These are phyloP conservation scores for Cololabis saira DNA, from an alignment of 2,113 vertebrate species.

Conservation along the genomic window DNA sequence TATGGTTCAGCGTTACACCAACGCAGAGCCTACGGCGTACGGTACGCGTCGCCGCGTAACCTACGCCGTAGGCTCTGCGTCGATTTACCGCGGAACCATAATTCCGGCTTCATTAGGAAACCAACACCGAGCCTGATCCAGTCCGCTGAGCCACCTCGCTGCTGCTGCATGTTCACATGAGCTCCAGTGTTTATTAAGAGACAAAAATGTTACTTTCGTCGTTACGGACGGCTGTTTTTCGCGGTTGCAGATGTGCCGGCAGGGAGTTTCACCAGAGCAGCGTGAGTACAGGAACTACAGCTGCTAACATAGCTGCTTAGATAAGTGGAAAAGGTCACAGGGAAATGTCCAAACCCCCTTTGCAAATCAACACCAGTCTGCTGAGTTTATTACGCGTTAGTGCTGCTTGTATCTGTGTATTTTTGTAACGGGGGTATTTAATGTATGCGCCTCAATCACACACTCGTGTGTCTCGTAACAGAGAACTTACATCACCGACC, in stretches of 20 bases:
- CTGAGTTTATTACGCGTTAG: accelerated
- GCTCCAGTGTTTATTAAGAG: accelerated
- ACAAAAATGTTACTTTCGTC: slow-evolving; percentile 66
- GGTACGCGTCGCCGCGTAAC: too few species aligned
- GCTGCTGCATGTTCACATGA: background rate
- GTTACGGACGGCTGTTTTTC: slow-evolving; percentile 57
- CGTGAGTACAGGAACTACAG: slow-evolving; percentile 56
- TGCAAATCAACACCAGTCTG: background rate
- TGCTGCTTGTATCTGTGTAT: background rate
- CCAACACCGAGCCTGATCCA: too few species aligned
- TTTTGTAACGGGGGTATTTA: too few species aligned
- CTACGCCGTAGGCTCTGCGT: too few species aligned
- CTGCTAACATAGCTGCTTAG: slow-evolving; percentile 14
- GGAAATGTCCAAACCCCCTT: background rate
- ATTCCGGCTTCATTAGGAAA: too few species aligned
- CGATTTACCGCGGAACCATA: too few species aligned
- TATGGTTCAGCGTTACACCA: too few species aligned
- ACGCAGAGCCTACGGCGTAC: too few species aligned
- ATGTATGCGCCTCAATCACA: too few species aligned
- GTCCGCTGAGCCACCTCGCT: too few species aligned
- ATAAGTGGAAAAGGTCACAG: slow-evolving; percentile 32
- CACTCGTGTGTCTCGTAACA: slow-evolving; percentile 27
- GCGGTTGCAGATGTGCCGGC: slow-evolving; percentile 58
- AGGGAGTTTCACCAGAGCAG: slow-evolving; percentile 56
- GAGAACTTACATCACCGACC: slow-evolving; percentile 1